Evolutionary conservation across 2,113 vertebrate genomes (phyloP).

Genomic region (Hystrix brachyura): DNA sequence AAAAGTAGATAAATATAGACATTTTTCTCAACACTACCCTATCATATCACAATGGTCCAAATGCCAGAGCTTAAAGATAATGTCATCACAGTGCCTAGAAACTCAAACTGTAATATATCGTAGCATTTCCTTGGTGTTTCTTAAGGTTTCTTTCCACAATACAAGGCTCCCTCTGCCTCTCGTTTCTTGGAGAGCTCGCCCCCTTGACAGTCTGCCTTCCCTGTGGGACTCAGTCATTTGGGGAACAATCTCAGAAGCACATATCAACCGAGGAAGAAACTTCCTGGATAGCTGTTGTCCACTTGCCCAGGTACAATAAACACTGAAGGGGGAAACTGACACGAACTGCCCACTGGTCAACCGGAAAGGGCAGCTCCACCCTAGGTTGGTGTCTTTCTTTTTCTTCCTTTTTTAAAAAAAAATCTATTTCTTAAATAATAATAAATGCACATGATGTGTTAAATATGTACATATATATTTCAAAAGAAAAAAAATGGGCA

Average conservation of each 20-base stretch:
- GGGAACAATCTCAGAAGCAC: constrained; percentile 89
- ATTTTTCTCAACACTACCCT: constrained; percentile 78
- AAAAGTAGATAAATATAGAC: constrained; percentile 82
- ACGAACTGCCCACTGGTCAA: constrained; percentile 88
- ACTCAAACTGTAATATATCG: constrained; percentile 81
- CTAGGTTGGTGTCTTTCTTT: constrained; percentile 88
- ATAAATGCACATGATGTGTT: constrained; percentile 96
- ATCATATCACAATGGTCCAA: constrained; percentile 78
- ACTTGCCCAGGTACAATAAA: constrained; percentile 84
- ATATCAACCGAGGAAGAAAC: constrained; percentile 87
- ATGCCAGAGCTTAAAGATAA: constrained; percentile 83
- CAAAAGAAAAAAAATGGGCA: constrained; percentile 94
- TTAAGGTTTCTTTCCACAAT: constrained; percentile 78
- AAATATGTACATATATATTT: constrained; percentile 94
- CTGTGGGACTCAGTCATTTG: constrained; percentile 82
- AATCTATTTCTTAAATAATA: constrained; percentile 93
- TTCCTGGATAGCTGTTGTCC: constrained; percentile 85
- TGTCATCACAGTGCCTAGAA: constrained; percentile 86
- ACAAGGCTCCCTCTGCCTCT: constrained; percentile 77
- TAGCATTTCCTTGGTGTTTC: constrained; percentile 83
- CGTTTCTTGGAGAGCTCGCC: constrained; percentile 81
- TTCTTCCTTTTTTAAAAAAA: constrained; percentile 86
- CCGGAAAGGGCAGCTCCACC: constrained; percentile 86
- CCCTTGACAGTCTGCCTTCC: constrained; percentile 79
- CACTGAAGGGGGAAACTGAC: constrained; percentile 76